Evolutionary conservation across 1,140 invertebrate species (phyloP), one percentile per base, ranked within the genome.

Genomic region (Thaumetopoea pityocampa): DNA sequence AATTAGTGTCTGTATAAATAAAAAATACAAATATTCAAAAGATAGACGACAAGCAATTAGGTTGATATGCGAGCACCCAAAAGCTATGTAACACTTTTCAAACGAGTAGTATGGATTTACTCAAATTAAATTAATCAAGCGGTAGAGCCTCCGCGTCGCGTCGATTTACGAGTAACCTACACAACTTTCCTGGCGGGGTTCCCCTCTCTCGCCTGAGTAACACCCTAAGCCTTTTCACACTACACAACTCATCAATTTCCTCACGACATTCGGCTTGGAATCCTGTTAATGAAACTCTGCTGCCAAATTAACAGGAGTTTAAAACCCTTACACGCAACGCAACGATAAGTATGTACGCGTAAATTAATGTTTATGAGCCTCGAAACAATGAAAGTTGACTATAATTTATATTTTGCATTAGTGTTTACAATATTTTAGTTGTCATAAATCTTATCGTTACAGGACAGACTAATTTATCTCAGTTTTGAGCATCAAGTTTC

Each of bases 221-320:
- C 5, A 18, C 27, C 12, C 23, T 34, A 19, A 23, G 27, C 37
- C 30, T 15, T 5, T 18, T 40, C 50, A 27, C 54, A 60, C 61
- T 60, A 74, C 67, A 74, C 70, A 65, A 66, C 63, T 77, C 77
- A 81, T 78, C 73, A 78, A 81, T 81, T 79, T 69, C 59, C 62
- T 59, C 59, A 69, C 62, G 72, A 74, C 71, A 69, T 53, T 66
- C 52, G 56, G 67, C 70, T 74, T 58, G 62, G 66, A 72, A 67
- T 74, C 60, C 68, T 69, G 72, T 73, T 78, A 82, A 78, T 79
- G 79, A 78, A 82, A 82, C 71, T 76, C 73, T 79, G 67, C 66
- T 63, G 38, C 69, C 46, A 62, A 78, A 79, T 78, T 76, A 78
- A 73, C 64, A 53, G 45, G 12, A 34, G n/a, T 32, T 35, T 33